Percentiles rank a stretch among this genome's conserved stretches.
Evolutionary conservation across 2,113 vertebrate species (phyloP).

Genomic region (Psittacus erithacus): DNA sequence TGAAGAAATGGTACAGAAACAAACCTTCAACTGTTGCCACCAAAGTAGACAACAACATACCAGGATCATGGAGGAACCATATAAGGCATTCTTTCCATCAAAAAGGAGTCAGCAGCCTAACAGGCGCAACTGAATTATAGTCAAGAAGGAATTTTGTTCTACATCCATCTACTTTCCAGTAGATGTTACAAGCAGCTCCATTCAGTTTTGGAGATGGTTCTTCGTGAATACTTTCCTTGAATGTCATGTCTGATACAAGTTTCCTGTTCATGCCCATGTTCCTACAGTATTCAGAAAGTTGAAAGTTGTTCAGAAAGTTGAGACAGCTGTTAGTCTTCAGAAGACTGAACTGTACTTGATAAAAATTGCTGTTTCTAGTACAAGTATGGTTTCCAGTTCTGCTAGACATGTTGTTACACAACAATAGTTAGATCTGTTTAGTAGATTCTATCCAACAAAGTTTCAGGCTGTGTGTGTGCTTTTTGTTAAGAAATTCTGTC

Average conservation of each 20-base stretch:
- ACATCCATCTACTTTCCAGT: neutral
- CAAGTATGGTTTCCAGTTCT: neutral
- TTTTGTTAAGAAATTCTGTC: neutral
- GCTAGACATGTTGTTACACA: neutral
- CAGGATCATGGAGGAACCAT: neutral
- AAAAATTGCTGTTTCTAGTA: neutral
- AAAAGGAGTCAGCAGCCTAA: neutral
- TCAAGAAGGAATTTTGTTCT: neutral
- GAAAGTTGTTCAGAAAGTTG: neutral
- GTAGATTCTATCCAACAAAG: neutral
- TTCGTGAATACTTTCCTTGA: neutral
- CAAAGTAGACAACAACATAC: neutral
- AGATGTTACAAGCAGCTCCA: neutral
- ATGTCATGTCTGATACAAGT: neutral
- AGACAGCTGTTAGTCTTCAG: neutral
- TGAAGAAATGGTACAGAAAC: neutral
- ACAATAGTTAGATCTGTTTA: neutral
- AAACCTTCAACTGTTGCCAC: neutral
- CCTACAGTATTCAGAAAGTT: neutral
- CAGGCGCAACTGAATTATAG: neutral
- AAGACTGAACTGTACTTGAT: neutral
- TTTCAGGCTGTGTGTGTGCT: neutral
- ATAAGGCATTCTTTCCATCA: neutral
- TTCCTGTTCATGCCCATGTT: neutral
- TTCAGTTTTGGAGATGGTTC: neutral